Evolutionary conservation across 2,888 invertebrate genomes (phyloP), one percentile per base, ranked within the genome.

Genomic region (Hypomecis atomaria): DNA sequence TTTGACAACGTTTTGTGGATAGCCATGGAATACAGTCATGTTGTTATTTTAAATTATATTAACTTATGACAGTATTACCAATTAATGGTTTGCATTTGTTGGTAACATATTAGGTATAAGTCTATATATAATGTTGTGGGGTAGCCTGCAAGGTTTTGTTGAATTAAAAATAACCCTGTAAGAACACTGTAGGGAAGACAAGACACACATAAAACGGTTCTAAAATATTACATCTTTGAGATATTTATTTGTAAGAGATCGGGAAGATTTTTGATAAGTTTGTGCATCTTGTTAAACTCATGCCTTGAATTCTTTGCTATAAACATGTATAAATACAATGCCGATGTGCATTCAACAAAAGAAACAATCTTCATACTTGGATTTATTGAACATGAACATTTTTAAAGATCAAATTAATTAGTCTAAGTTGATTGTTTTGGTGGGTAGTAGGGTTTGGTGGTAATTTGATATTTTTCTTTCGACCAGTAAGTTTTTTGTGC

Each of bases 111-210:
- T 23, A n/a, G n/a, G n/a, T n/a, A 23, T 23, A 23, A 23, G 23
- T 23, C 23, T 2, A 23, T 23, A n/a, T 23, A 1, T 23, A 2
- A 23, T 23, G 23, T 23, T 23, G 23, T 23, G 3, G 23, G 23
- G 23, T 23, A 23, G 23, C 23, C 23, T 23, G 23, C 23, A 23
- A 23, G 23, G 23, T 23, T 23, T 23, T 23, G 23, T 23, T 23
- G 23, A 23, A 23, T 23, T 23, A 23, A 23, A 23, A 23, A 23
- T 23, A 23, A 23, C 23, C 23, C 23, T 23, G 23, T 23, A 23
- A 23, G 78, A 84, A 81, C 73, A 81, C 78, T 75, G 76, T 75
- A 75, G 78, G 88, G 86, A 88, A 89, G 88, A 88, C 84, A 75
- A 78, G 73, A 78, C 74, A 79, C 69, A 75, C 65, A 60, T 59